These are phyloP conservation scores for Sebastes wilsoni DNA, from an alignment of 2,797 vertebrate genomes.

Conservation along the genomic window DNA sequence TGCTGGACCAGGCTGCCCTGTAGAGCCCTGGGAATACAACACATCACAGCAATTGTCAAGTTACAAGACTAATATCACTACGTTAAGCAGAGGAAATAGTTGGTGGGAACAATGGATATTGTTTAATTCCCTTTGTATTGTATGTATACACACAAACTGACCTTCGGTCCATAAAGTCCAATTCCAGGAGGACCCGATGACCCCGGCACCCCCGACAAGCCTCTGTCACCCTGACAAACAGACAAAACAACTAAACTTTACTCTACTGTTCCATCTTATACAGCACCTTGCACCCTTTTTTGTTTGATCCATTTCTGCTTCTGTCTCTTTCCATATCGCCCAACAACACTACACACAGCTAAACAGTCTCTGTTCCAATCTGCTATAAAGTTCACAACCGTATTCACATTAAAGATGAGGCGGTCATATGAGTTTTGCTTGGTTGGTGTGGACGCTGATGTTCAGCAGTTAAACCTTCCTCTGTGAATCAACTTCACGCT, in stretches of 20 bases:
- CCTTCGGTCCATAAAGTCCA: conserved; percentile 84
- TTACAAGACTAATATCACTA: not conserved
- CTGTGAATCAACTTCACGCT: not conserved
- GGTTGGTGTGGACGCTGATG: not conserved
- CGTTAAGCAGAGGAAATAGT: not conserved
- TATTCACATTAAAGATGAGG: not conserved
- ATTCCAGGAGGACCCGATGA: conserved; percentile 74
- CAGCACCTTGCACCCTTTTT: not conserved
- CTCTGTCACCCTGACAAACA: conserved; percentile 83
- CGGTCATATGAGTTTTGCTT: not conserved
- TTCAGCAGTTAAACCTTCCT: not conserved
- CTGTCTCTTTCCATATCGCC: not conserved
- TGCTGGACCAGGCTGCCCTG: conserved; percentile 82
- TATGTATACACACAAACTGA: conserved; percentile 47
- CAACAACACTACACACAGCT: not conserved
- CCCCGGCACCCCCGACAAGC: conserved; percentile 80
- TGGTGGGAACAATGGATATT: not conserved
- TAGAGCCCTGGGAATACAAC: conserved; percentile 77
- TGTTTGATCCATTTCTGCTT: not conserved
- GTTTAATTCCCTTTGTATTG: not conserved
- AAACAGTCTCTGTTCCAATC: not conserved
- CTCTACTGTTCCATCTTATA: not conserved
- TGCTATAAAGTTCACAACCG: not conserved
- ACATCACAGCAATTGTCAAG: not conserved
- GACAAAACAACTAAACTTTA: not conserved